phyloP scores from a whole-genome alignment of 2,888 invertebrate species.

The Epirrhoe alternata region DNA sequence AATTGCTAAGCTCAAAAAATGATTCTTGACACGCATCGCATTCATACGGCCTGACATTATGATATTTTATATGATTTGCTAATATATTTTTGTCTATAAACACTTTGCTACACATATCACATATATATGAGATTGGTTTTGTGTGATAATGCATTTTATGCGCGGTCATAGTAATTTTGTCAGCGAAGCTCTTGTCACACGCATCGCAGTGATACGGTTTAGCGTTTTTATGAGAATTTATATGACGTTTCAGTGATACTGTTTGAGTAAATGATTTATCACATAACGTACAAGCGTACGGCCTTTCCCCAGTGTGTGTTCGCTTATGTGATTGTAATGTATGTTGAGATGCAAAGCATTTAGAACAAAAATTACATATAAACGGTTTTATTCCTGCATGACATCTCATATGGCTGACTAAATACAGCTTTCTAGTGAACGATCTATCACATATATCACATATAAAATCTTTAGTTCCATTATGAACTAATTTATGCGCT shows the following conservation, averaged over 20 bases:
- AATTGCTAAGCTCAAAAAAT: background rate
- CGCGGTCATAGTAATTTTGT: background rate
- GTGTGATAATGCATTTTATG: background rate
- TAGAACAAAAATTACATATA: conserved; percentile 27
- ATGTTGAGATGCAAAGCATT: background rate
- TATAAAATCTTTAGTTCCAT: conserved; percentile 6
- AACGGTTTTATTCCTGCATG: conserved; percentile 22
- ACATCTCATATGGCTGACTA: conserved; percentile 19
- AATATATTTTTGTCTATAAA: background rate
- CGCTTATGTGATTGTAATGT: background rate
- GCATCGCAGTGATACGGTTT: background rate
- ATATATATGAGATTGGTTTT: background rate
- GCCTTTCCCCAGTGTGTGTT: conserved; percentile 6
- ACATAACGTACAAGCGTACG: background rate
- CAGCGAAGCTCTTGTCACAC: background rate
- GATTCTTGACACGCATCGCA: background rate
- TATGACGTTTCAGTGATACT: background rate
- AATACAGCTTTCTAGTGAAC: conserved; percentile 1
- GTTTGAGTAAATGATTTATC: conserved; percentile 7
- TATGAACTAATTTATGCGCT: conserved; percentile 8
- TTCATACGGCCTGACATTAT: background rate
- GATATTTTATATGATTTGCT: background rate
- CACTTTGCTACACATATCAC: background rate
- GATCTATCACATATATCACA: conserved; percentile 23
- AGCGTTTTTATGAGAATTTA: background rate